Evolutionary conservation across 2,797 vertebrate genomes (phyloP), one percentile per base, ranked within the genome.

Genomic region (Sebastes reedi): DNA sequence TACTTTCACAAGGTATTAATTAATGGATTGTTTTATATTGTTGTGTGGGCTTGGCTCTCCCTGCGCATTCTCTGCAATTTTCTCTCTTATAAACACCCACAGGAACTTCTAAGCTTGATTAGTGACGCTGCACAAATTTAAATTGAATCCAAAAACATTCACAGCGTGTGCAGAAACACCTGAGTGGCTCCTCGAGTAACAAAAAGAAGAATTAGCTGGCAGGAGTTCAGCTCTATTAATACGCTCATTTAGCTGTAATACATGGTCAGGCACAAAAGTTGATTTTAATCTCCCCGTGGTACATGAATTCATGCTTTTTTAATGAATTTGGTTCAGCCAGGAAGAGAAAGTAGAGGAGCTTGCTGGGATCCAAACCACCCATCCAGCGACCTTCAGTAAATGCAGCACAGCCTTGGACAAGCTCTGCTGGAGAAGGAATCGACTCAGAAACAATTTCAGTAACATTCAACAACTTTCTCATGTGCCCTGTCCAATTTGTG

Each of bases 361-460:
- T 76, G 58, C 58, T 84, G 39, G 59, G 78, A 75, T 91, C 70
- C 66, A 84, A 94, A 85, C 87, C 87, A 88, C 90, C 88, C 87
- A 91, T 91, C 56, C 16, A 83, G 85, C 6, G 83, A 82, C 83
- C 81, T 86, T 80, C 75, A 75, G 65, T 86, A 83, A 90, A 89
- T 75, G 5, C 71, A 29, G 16, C 55, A 20, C 89, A 84, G 81
- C 75, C 78, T 84, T 85, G 60, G 65, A 76, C 66, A 22, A 72
- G 34, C 67, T 81, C 74, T 83, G 76, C 32, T 59, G 62, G 72
- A 82, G 64, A 46, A 82, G 66, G 81, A 88, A 80, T 80, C 71
- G 14, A 62, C 75, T 80, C 71, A 55, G 18, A 84, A 86, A 83
- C 76, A 22, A 77, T 81, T 74, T 83, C 46, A 67, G 65, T 52